Percentiles rank a stretch among this genome's conserved stretches.
Conservation (phyloP, 2,113 vertebrate species). For the Phalacrocorax pelagicus region DNA sequence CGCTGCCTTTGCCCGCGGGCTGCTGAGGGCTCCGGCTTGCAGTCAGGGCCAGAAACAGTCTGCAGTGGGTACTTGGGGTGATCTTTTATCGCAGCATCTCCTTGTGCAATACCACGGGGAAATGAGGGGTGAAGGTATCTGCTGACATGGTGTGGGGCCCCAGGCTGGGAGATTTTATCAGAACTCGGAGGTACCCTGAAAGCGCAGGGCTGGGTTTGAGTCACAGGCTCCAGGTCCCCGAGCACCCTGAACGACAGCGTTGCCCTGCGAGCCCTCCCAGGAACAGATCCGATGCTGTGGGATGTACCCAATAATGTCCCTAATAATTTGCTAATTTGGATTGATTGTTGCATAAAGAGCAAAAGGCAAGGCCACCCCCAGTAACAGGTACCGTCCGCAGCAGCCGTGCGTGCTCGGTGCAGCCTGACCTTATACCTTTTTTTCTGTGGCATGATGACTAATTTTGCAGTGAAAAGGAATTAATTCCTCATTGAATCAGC, state of each 20-base stretch:
- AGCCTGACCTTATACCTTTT: background rate
- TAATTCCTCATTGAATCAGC: slow-evolving; percentile 45
- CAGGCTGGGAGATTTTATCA: background rate
- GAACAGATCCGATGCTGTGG: background rate
- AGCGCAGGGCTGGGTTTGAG: background rate
- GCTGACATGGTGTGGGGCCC: rapidly evolving
- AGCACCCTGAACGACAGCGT: rapidly evolving
- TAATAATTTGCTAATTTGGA: background rate
- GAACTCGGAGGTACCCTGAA: background rate
- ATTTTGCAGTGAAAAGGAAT: slow-evolving; percentile 30
- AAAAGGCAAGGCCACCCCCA: background rate
- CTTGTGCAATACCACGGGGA: rapidly evolving
- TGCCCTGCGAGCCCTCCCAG: background rate
- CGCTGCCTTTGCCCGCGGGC: background rate
- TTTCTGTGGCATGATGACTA: slow-evolving; percentile 8
- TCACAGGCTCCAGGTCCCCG: rapidly evolving
- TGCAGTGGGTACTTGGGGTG: background rate
- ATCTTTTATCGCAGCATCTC: background rate
- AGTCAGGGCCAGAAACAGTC: background rate
- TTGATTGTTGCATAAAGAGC: background rate
- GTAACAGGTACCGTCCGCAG: background rate
- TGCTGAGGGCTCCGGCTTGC: background rate
- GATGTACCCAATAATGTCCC: background rate
- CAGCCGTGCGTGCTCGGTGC: rapidly evolving
- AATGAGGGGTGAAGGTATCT: background rate